A percentile compares a stretch with the other conserved stretches of the same genome.
phyloP scores from a whole-genome alignment of 2,113 vertebrate species.

The Nibea albiflora region DNA sequence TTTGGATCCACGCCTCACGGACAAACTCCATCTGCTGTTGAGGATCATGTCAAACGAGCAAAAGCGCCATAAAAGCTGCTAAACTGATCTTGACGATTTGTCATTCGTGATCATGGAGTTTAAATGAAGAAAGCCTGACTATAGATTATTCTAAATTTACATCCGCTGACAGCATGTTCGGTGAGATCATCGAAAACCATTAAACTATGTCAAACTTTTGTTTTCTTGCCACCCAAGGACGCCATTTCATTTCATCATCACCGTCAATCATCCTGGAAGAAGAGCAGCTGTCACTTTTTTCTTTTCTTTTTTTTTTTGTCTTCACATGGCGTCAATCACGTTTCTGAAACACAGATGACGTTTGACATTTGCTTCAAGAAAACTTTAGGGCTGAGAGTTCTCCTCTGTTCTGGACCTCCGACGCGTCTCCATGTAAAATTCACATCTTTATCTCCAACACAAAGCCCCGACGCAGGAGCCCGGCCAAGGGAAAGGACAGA shows the following conservation, averaged over 20 bases:
- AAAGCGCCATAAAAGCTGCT: not conserved
- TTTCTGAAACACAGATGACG: slow-evolving; percentile 5
- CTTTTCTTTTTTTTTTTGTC: not conserved
- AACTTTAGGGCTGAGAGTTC: not conserved
- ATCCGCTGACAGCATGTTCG: not conserved
- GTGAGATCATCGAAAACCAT: not conserved
- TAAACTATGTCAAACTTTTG: slow-evolving; percentile 9
- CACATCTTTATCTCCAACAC: slow-evolving; percentile 56
- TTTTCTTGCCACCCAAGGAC: slow-evolving; percentile 15
- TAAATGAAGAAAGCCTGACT: not conserved
- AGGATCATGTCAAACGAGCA: not conserved
- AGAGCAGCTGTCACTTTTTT: slow-evolving; percentile 10
- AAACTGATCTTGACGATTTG: not conserved
- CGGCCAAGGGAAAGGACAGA: slow-evolving; percentile 55
- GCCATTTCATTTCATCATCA: slow-evolving; percentile 1
- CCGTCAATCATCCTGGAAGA: slow-evolving; percentile 21
- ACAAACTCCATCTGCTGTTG: not conserved
- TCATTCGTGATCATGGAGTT: not conserved
- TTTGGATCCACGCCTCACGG: not conserved
- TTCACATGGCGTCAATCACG: not conserved
- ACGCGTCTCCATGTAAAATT: slow-evolving; percentile 53
- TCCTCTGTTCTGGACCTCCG: slow-evolving; percentile 16
- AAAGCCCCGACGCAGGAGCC: slow-evolving; percentile 34
- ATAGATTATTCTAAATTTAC: not conserved
- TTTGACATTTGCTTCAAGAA: not conserved